Percentiles rank a stretch among this genome's conserved stretches.
phyloP scores from a whole-genome alignment of 2,888 invertebrate genomes.

The Resseliella maxima region DNA sequence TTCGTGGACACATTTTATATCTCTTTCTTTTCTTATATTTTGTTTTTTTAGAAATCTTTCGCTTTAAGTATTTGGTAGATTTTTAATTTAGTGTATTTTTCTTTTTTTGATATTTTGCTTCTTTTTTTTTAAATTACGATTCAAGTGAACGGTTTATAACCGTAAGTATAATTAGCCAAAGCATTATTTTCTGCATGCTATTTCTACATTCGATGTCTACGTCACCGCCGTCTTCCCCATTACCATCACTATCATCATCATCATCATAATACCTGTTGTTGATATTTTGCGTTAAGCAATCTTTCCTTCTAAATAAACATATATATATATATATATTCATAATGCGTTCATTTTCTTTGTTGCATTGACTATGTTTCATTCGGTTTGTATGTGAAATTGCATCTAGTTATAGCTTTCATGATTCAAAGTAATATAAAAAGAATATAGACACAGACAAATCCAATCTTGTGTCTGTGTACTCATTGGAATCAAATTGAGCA shows the following conservation, averaged over 20 bases:
- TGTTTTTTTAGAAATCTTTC: background rate
- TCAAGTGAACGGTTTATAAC: constrained; percentile 34
- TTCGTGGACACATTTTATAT: background rate
- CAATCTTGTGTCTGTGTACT: background rate
- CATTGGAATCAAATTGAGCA: background rate
- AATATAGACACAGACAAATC: background rate
- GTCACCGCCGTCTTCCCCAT: background rate
- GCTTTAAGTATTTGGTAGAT: background rate
- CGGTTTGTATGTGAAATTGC: background rate
- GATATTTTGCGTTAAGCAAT: constrained; percentile 15
- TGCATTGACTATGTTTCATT: background rate
- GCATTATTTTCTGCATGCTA: constrained; percentile 39
- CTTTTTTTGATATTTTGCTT: background rate
- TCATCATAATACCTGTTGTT: background rate
- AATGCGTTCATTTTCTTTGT: constrained; percentile 38
- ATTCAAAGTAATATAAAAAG: background rate
- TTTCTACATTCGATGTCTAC: background rate
- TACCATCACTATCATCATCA: background rate
- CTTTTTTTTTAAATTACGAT: constrained; percentile 14
- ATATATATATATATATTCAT: no score
- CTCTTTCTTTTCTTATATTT: background rate
- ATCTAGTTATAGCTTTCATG: background rate
- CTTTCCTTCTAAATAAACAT: background rate
- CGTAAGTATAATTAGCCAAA: constrained; percentile 7
- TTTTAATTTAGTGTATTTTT: background rate